Evolutionary conservation across 1,140 invertebrate species (phyloP).

Genomic region (Cydia strobilella): DNA sequence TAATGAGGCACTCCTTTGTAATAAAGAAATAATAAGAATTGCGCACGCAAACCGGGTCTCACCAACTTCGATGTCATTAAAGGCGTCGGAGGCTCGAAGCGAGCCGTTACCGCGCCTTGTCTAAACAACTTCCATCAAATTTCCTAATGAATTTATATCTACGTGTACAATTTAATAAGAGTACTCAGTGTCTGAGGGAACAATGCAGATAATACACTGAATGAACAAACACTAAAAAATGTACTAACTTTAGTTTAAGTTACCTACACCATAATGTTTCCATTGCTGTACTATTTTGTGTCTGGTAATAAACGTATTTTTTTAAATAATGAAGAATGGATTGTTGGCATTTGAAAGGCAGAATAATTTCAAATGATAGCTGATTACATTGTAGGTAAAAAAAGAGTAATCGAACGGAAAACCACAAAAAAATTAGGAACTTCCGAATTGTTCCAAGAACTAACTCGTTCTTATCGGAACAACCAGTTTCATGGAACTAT

Average conservation of each 20-base stretch:
- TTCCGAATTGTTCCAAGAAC: too few relatives aligned
- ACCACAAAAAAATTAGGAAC: too few relatives aligned
- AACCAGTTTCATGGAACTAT: too few relatives aligned
- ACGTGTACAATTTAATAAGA: slow-evolving; percentile 32
- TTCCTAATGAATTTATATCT: slow-evolving; percentile 51
- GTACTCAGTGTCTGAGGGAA: slow-evolving; percentile 27
- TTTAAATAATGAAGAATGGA: slow-evolving; percentile 22
- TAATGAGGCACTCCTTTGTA: slow-evolving; percentile 80
- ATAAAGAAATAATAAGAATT: slow-evolving; percentile 80
- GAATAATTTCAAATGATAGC: background rate
- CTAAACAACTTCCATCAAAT: slow-evolving; percentile 69
- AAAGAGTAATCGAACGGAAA: too few relatives aligned
- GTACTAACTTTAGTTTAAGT: too few relatives aligned
- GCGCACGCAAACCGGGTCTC: slow-evolving; percentile 71
- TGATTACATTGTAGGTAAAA: background rate
- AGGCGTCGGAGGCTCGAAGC: slow-evolving; percentile 67
- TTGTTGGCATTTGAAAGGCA: background rate
- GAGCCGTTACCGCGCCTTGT: slow-evolving; percentile 67
- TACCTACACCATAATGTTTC: too few relatives aligned
- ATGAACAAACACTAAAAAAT: too few relatives aligned
- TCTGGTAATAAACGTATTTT: too few relatives aligned
- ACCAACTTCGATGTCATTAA: slow-evolving; percentile 74
- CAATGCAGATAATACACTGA: slow-evolving; percentile 26
- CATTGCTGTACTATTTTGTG: too few relatives aligned
- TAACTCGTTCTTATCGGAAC: too few relatives aligned